Conservation (phyloP, 1,140 invertebrate species). For the Euwallacea similis region DNA sequence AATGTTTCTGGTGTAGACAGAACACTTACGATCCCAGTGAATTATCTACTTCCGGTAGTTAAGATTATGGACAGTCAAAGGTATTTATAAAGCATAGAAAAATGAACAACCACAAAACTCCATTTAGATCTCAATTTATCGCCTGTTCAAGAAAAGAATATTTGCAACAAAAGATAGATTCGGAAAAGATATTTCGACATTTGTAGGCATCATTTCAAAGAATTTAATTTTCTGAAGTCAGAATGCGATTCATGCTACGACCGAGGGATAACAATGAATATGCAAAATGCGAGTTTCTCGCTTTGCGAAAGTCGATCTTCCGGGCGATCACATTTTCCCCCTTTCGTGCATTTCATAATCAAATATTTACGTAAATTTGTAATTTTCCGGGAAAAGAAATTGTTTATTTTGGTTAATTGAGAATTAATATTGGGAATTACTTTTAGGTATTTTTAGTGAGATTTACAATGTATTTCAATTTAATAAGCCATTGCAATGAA, state of each 20-base stretch:
- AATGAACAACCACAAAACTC: background rate
- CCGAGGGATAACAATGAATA: background rate
- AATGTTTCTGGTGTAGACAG: no score
- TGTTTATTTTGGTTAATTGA: no score
- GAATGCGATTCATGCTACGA: background rate
- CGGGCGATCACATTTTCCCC: background rate
- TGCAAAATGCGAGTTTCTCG: background rate
- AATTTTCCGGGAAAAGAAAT: no score
- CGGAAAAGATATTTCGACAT: background rate
- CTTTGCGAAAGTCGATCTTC: background rate
- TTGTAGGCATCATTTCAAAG: constrained; percentile 11
- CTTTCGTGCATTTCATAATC: background rate
- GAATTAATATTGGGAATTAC: no score
- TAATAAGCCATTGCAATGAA: no score
- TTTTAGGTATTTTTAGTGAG: no score
- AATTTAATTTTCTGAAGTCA: constrained; percentile 16
- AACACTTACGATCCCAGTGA: no score
- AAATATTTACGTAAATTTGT: background rate
- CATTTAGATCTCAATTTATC: constrained; percentile 13
- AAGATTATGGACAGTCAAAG: no score
- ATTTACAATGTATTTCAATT: no score
- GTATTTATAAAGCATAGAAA: no score
- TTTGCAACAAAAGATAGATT: constrained; percentile 10
- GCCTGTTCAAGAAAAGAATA: background rate
- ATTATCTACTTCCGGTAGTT: no score